Conservation (phyloP, 2,888 invertebrate genomes). For the Hypomecis punctinalis region DNA sequence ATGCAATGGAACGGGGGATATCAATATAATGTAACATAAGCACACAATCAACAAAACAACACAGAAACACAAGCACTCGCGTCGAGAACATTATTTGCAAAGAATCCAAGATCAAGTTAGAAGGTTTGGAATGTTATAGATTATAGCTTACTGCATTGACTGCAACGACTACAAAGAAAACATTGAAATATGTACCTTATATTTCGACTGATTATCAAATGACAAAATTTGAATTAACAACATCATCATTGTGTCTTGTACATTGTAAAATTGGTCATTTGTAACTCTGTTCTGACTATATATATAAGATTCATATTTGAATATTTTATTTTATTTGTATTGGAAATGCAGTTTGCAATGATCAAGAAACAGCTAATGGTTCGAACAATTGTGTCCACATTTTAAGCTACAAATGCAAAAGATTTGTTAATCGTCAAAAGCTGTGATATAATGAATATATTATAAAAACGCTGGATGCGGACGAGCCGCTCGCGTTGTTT, state of each 20-base stretch:
- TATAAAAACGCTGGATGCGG: conserved; percentile 66
- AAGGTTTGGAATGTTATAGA: conserved; percentile 47
- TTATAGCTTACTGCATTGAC: neutral
- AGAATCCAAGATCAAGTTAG: conserved; percentile 21
- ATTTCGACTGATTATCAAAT: neutral
- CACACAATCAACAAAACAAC: conserved; percentile 6
- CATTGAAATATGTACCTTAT: neutral
- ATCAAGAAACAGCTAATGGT: conserved; percentile 65
- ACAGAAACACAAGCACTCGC: conserved; percentile 28
- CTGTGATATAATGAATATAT: conserved; percentile 83
- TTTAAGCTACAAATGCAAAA: conserved; percentile 83
- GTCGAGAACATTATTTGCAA: conserved; percentile 27
- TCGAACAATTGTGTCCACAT: conserved; percentile 80
- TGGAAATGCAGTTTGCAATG: neutral
- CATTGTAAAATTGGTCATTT: neutral
- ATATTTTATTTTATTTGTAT: neutral
- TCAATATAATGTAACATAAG: neutral
- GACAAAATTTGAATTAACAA: neutral
- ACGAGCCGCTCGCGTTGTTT: conserved; percentile 64
- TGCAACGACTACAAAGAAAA: neutral
- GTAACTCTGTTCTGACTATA: neutral
- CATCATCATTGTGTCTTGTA: neutral
- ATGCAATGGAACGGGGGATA: conserved; percentile 28
- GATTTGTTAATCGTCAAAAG: conserved; percentile 85
- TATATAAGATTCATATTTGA: neutral